phyloP scores from a whole-genome alignment of 2,113 vertebrate genomes.

The Dendrocopos noguchii region DNA sequence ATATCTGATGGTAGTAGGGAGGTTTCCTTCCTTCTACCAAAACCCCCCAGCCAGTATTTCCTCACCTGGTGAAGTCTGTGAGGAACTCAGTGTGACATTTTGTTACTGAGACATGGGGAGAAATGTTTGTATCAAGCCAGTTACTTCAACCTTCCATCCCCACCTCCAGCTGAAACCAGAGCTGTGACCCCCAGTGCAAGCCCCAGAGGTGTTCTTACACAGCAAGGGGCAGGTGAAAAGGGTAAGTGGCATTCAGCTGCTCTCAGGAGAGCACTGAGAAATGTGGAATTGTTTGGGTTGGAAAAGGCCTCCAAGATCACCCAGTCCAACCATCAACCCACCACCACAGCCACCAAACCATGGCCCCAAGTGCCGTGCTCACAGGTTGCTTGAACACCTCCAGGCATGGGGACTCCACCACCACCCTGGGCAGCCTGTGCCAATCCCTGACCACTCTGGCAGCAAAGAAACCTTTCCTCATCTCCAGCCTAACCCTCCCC shows the following conservation, averaged over 20 bases:
- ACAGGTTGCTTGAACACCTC: too few relatives aligned
- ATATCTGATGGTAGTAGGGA: background rate
- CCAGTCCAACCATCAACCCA: too few relatives aligned
- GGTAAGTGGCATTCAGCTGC: background rate
- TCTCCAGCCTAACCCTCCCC: too few relatives aligned
- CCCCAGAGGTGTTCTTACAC: background rate
- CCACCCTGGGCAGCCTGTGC: too few relatives aligned
- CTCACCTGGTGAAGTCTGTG: background rate
- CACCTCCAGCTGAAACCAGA: background rate
- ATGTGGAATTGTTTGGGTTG: too few relatives aligned
- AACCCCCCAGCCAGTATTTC: background rate
- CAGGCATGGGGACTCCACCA: too few relatives aligned
- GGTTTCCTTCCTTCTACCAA: background rate
- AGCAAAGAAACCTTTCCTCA: too few relatives aligned
- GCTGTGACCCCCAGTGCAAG: background rate
- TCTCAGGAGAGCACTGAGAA: too few relatives aligned
- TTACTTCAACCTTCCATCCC: background rate
- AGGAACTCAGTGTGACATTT: background rate
- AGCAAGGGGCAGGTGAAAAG: background rate
- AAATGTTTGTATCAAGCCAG: background rate
- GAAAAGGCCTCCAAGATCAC: too few relatives aligned
- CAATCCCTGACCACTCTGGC: too few relatives aligned
- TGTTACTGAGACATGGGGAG: background rate
- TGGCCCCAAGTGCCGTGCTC: too few relatives aligned
- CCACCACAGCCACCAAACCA: too few relatives aligned